These are phyloP conservation scores for Glomeris maerens DNA, from an alignment of 1,140 invertebrate species.

Conservation along the genomic window DNA sequence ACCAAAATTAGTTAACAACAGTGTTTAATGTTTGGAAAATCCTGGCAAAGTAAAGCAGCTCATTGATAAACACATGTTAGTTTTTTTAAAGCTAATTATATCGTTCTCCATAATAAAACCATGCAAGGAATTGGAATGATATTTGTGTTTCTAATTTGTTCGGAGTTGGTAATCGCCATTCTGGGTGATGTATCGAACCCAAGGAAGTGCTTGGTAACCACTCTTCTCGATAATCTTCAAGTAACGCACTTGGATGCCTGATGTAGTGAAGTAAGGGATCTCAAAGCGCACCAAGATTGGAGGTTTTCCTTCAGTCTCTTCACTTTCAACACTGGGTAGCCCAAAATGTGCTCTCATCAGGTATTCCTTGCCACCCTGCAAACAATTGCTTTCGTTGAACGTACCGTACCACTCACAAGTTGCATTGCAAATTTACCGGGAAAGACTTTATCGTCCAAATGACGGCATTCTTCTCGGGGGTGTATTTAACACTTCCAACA, in stretches of 20 bases:
- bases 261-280: slow-evolving; percentile 99
- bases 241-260: slow-evolving; percentile 95
- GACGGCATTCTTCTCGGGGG: slow-evolving; percentile 92
- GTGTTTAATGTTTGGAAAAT: too few relatives aligned
- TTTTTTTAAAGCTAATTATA: too few relatives aligned
- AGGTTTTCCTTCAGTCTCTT: slow-evolving; percentile 91
- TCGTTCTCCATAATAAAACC: too few relatives aligned
- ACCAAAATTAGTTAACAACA: too few relatives aligned
- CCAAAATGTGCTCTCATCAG: slow-evolving; percentile 98
- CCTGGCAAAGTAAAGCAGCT: too few relatives aligned
- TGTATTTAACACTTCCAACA: slow-evolving; percentile 94
- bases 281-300: slow-evolving; percentile 99
- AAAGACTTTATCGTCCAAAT: slow-evolving; percentile 99
- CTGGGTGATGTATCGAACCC: slow-evolving; percentile 98
- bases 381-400: too few relatives aligned
- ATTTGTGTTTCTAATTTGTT: slow-evolving; percentile 61
- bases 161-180: slow-evolving; percentile 98
- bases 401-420: too few relatives aligned
- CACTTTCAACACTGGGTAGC: slow-evolving; percentile 88
- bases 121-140: too few relatives aligned
- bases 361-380: slow-evolving; percentile 88
- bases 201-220: slow-evolving; percentile 96
- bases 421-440: slow-evolving; percentile 57
- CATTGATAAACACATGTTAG: too few relatives aligned
- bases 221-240: slow-evolving; percentile 99